Evolutionary conservation across 2,113 vertebrate genomes (phyloP).

Genomic region (Apteryx owenii): DNA sequence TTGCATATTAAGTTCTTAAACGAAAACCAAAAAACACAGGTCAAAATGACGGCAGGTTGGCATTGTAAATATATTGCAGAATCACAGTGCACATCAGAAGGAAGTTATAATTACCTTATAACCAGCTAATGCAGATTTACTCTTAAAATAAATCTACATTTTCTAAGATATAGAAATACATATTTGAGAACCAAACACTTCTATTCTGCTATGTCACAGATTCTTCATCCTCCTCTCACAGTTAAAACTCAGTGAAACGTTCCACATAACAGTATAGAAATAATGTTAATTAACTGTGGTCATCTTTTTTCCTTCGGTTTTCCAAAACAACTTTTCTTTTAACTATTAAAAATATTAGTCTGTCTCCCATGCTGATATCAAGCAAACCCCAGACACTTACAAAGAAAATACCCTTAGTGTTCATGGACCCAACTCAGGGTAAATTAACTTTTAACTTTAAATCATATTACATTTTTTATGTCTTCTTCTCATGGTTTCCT

Average conservation of each 20-base stretch:
- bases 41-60: not conserved
- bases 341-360: not conserved
- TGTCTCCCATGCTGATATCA: not conserved
- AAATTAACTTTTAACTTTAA: slow-evolving; percentile 30
- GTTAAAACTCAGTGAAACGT: slow-evolving; percentile 7
- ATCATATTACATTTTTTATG: not conserved
- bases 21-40: not conserved
- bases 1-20: not conserved
- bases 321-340: not conserved
- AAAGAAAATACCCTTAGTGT: not conserved
- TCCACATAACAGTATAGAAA: not conserved
- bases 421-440: not conserved
- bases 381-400: not conserved
- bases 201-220: not conserved
- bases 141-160: not conserved
- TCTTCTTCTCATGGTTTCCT: not conserved
- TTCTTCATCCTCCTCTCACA: not conserved
- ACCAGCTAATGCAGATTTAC: not conserved
- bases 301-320: not conserved
- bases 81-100: not conserved
- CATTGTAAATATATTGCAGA: not conserved
- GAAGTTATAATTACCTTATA: not conserved
- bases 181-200: not conserved
- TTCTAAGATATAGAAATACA: not conserved
- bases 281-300: not conserved